Conservation (phyloP, 2,113 vertebrate species). For the Thymallus thymallus region DNA sequence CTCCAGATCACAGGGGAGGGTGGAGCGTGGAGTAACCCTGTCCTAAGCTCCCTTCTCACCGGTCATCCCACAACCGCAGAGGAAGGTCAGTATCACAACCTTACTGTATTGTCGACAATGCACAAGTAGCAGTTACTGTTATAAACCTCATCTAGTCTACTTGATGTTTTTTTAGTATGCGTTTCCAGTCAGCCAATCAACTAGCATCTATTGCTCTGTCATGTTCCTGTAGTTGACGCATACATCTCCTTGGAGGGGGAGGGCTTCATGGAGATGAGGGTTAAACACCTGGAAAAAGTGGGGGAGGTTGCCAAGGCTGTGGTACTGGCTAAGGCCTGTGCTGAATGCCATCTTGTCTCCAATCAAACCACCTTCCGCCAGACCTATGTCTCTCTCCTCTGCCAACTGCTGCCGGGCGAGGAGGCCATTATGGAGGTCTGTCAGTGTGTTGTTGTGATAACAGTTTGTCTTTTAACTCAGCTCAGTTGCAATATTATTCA, state of each 20-base stretch:
- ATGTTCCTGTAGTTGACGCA: conserved; percentile 74
- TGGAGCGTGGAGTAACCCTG: conserved; percentile 88
- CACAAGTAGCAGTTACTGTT: neutral
- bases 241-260: conserved; percentile 92
- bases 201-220: neutral
- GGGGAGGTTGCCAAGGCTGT: conserved; percentile 89
- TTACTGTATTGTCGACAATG: neutral
- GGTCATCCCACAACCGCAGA: conserved; percentile 84
- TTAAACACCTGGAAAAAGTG: conserved; percentile 95
- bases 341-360: conserved; percentile 83
- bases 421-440: conserved; percentile 93
- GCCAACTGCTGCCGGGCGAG: conserved; percentile 90
- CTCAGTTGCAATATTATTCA: no score
- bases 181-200: neutral
- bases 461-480: no score
- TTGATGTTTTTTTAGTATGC: neutral
- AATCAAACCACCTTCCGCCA: conserved; percentile 89
- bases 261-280: conserved; percentile 94
- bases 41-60: conserved; percentile 87
- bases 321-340: conserved; percentile 87
- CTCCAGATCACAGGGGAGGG: conserved; percentile 91
- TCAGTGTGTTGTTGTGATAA: neutral
- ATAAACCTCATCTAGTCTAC: neutral
- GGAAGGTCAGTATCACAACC: conserved; percentile 77
- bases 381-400: conserved; percentile 89